phyloP scores from a whole-genome alignment of 1,140 invertebrate species.

The Drosophila tropicalis region DNA sequence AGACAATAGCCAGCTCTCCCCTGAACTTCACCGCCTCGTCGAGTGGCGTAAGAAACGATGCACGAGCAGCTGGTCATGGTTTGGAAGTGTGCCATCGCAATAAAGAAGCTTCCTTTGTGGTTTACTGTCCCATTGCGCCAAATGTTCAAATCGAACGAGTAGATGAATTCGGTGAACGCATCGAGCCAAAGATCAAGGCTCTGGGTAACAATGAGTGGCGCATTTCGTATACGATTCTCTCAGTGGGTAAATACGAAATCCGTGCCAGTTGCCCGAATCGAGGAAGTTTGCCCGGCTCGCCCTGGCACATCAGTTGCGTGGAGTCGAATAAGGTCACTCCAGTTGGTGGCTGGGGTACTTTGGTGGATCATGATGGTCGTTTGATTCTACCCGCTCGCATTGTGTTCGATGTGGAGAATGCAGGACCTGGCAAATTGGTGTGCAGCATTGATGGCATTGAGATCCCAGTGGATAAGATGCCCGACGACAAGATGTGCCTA shows the following conservation, averaged over 20 bases:
- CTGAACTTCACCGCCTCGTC: constrained; percentile 84
- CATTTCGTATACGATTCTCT: constrained; percentile 85
- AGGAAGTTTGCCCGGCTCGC: constrained; percentile 85
- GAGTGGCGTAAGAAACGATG: constrained; percentile 82
- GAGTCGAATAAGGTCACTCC: constrained; percentile 84
- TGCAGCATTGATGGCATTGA: constrained; percentile 86
- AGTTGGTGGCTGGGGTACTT: constrained; percentile 92
- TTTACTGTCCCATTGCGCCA: constrained; percentile 85
- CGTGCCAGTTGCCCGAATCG: constrained; percentile 84
- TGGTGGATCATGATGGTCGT: constrained; percentile 89
- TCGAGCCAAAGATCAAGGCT: constrained; percentile 82
- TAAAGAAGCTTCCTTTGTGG: constrained; percentile 89
- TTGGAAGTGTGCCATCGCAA: constrained; percentile 88
- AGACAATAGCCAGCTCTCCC: constrained; percentile 86
- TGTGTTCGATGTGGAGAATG: constrained; percentile 89
- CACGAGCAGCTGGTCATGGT: constrained; percentile 86
- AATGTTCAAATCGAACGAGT: constrained; percentile 84
- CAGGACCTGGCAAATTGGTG: constrained; percentile 89
- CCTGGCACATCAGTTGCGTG: constrained; percentile 84
- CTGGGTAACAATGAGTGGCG: constrained; percentile 84
- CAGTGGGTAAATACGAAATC: constrained; percentile 85
- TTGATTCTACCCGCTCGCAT: constrained; percentile 91
- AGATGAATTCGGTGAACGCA: constrained; percentile 80
- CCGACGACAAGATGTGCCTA: constrained; percentile 73
- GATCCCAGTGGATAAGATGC: constrained; percentile 83